Percentiles rank a stretch among this genome's conserved stretches.
phyloP scores from a whole-genome alignment of 2,888 invertebrate genomes.

The Acleris cristana region DNA sequence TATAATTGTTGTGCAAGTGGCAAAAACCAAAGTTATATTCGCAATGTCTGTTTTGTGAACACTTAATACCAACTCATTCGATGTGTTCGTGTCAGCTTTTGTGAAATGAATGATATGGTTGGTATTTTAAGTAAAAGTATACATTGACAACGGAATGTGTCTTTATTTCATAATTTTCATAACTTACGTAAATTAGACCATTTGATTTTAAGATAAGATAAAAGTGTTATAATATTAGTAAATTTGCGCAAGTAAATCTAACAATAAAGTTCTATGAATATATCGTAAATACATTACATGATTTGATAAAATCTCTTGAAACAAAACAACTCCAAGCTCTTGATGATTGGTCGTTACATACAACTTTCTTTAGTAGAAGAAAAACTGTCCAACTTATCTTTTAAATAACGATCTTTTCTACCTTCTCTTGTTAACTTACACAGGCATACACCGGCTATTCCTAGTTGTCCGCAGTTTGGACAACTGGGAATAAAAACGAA shows the following conservation, averaged over 20 bases:
- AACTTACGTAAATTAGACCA: constrained; percentile 32
- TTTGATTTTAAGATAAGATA: constrained; percentile 32
- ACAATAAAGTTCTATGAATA: constrained; percentile 29
- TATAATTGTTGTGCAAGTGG: too few relatives aligned
- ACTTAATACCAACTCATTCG: too few relatives aligned
- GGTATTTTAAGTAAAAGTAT: neutral
- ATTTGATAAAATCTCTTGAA: constrained; percentile 27
- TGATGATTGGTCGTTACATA: constrained; percentile 28
- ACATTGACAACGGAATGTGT: constrained; percentile 13
- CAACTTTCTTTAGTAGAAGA: neutral
- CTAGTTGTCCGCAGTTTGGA: too few relatives aligned
- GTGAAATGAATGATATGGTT: too few relatives aligned
- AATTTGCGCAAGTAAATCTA: constrained; percentile 46
- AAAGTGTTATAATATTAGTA: constrained; percentile 45
- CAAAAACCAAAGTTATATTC: too few relatives aligned
- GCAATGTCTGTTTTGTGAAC: too few relatives aligned
- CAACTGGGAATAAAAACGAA: too few relatives aligned
- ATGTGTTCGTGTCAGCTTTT: too few relatives aligned
- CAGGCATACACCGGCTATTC: too few relatives aligned
- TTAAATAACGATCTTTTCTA: too few relatives aligned
- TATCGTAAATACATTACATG: constrained; percentile 24
- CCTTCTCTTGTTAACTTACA: neutral
- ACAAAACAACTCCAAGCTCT: constrained; percentile 34
- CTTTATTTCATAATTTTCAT: constrained; percentile 31
- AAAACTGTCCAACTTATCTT: too few relatives aligned